A percentile compares a stretch with the other conserved stretches of the same genome.
Evolutionary conservation across 1,140 invertebrate genomes (phyloP).

Genomic region (Polypedilum vanderplanki): DNA sequence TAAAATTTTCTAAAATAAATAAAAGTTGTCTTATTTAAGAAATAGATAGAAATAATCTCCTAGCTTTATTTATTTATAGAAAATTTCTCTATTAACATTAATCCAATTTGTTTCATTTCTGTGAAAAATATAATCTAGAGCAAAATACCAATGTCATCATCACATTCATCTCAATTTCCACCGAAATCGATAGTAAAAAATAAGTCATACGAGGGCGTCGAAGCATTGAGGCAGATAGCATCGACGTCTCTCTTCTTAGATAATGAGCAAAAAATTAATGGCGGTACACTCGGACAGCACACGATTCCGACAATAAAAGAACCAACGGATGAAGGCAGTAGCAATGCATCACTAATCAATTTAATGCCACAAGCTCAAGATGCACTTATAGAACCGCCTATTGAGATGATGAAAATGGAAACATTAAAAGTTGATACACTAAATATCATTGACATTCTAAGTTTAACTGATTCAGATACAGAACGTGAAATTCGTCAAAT

Average conservation of each 20-base stretch:
- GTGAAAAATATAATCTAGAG: conserved; percentile 31
- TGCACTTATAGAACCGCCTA: conserved; percentile 35
- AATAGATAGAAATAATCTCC: too few relatives aligned
- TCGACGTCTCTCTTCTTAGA: conserved; percentile 44
- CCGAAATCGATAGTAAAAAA: conserved; percentile 43
- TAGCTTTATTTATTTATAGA: too few relatives aligned
- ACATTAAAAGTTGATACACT: background rate
- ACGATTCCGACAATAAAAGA: conserved; percentile 44
- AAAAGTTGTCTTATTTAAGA: too few relatives aligned
- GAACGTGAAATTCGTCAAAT: background rate
- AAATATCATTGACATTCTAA: conserved; percentile 28
- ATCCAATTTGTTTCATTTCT: background rate
- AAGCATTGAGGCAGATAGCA: conserved; percentile 43
- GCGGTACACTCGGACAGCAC: conserved; percentile 33
- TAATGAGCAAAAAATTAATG: conserved; percentile 37
- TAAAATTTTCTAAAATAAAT: too few relatives aligned
- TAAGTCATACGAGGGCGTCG: conserved; percentile 42
- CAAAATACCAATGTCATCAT: conserved; percentile 37
- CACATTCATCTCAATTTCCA: conserved; percentile 34
- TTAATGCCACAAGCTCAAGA: background rate
- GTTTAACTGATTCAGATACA: conserved; percentile 39
- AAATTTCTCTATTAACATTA: too few relatives aligned
- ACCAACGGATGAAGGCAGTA: conserved; percentile 35
- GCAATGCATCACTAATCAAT: background rate
- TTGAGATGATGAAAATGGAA: conserved; percentile 42